These are phyloP conservation scores for Salvelinus alpinus DNA, from an alignment of 2,113 vertebrate genomes.

Conservation along the genomic window DNA sequence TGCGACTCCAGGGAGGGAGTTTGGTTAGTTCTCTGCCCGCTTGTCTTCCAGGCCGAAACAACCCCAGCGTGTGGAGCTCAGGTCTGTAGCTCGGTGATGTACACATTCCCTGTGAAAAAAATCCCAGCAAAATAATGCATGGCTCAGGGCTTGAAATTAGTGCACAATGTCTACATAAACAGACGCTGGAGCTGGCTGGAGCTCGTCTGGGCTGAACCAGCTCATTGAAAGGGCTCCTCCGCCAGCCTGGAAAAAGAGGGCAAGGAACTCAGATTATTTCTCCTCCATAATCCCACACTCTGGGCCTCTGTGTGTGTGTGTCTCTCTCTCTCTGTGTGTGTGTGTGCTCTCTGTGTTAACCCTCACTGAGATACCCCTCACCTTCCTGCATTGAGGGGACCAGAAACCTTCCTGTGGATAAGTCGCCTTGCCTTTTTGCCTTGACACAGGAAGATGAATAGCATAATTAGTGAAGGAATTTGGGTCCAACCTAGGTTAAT, in stretches of 20 bases:
- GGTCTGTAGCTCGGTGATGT: neutral
- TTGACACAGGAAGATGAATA: conserved; percentile 59
- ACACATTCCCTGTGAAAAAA: neutral
- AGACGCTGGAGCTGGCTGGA: conserved; percentile 20
- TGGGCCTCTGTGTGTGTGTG: conserved; percentile 17
- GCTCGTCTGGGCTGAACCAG: conserved; percentile 7
- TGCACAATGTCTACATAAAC: conserved; percentile 35
- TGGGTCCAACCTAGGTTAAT: conserved; percentile 57
- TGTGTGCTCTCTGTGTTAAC: conserved; percentile 10
- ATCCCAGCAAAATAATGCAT: neutral
- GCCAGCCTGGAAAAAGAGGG: conserved; percentile 16
- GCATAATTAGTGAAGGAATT: conserved; percentile 57
- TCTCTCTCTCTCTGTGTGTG: neutral
- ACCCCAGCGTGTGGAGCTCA: neutral
- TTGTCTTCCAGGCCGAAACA: neutral
- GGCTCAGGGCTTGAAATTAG: conserved; percentile 15
- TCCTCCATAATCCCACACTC: conserved; percentile 15
- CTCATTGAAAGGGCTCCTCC: conserved; percentile 15
- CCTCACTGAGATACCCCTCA: conserved; percentile 11
- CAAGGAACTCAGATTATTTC: conserved; percentile 18
- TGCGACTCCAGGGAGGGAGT: conserved; percentile 14
- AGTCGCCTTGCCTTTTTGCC: conserved; percentile 41
- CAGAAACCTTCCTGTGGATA: conserved; percentile 38
- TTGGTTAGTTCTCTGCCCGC: conserved; percentile 13
- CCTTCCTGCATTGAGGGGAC: conserved; percentile 28